Percentiles rank a stretch among this genome's conserved stretches.
Evolutionary conservation across 2,888 invertebrate genomes (phyloP).

Genomic region (Cheilosia urbana): DNA sequence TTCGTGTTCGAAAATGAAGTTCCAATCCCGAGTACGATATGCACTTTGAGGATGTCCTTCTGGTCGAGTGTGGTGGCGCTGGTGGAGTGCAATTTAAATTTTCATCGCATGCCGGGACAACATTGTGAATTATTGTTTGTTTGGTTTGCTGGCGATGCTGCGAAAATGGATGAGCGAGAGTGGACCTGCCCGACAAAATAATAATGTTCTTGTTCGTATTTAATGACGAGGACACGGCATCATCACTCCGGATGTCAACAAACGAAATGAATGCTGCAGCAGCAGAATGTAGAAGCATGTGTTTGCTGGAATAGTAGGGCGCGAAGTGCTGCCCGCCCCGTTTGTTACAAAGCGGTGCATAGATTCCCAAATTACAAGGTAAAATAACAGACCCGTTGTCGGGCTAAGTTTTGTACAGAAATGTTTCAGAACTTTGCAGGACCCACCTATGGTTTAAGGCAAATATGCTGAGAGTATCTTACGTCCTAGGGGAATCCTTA

Average conservation of each 20-base stretch:
- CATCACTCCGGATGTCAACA: slow-evolving; percentile 22
- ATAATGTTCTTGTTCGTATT: slow-evolving; percentile 40
- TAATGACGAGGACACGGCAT: slow-evolving; percentile 28
- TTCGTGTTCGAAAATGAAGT: slow-evolving; percentile 66
- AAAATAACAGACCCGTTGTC: no score
- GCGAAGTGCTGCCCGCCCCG: no score
- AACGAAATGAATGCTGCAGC: slow-evolving; percentile 7
- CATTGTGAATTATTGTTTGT: slow-evolving; percentile 63
- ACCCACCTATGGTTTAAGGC: no score
- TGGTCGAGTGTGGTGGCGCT: slow-evolving; percentile 21
- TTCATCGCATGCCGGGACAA: slow-evolving; percentile 39
- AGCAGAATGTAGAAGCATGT: not conserved
- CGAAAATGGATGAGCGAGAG: not conserved
- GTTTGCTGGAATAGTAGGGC: no score
- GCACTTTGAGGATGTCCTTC: slow-evolving; percentile 59
- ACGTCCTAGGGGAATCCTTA: no score
- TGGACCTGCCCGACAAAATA: slow-evolving; percentile 3
- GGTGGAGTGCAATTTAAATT: slow-evolving; percentile 65
- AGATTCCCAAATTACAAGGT: no score
- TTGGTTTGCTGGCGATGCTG: slow-evolving; percentile 12
- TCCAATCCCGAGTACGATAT: slow-evolving; percentile 44
- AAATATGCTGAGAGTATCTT: no score
- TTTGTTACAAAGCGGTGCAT: no score
- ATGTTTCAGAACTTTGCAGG: no score
- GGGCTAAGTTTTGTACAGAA: no score